Evolutionary conservation across 2,113 vertebrate species (phyloP), one percentile per base, ranked within the genome.

Genomic region (Gopherus flavomarginatus): DNA sequence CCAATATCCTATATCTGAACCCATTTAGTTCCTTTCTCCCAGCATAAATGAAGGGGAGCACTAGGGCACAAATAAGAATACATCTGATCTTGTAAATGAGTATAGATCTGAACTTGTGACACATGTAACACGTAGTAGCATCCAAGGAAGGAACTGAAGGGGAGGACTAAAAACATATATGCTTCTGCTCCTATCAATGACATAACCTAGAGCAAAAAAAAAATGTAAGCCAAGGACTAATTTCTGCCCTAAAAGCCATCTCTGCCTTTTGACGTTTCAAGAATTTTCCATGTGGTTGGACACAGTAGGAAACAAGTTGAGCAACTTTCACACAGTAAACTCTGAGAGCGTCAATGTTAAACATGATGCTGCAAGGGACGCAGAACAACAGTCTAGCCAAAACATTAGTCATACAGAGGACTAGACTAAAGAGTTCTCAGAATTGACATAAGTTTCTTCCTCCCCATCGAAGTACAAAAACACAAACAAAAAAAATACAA

Each of bases 161-260:
- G 65, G n/a, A 38, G 0, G 75, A 59, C 11, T 59, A 59, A 87
- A 49, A 84, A 56, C 17, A 4, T 11, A 86, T 42, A 69, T 89
- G 57, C 17, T 92, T 88, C 81, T 94, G 89, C 54, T 89, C 86
- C 88, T 16, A 86, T 86, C 83, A 89, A 89, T 62, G 81, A 90
- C 0, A 0, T 35, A 89, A 83, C 52, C 83, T 83, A 52, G 54
- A 96, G 57, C 3, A 80, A 75, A 83, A 35, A 10, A 53, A 35
- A 10, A 85, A 53, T 2, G 12, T 16, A 92, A 94, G 38, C 42
- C n/a, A 90, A 5, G 0, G 62, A 83, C 62, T 83, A 82, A 72
- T 86, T 91, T 82, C 5, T 50, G n/a, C 56, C 50, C 52, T 86
- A 89, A 29, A 83, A 83, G 72, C n/a, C 81, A 54, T n/a, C 44